Evolutionary conservation across 2,113 vertebrate genomes (phyloP).

Genomic region (Nothobranchius kuhntae): DNA sequence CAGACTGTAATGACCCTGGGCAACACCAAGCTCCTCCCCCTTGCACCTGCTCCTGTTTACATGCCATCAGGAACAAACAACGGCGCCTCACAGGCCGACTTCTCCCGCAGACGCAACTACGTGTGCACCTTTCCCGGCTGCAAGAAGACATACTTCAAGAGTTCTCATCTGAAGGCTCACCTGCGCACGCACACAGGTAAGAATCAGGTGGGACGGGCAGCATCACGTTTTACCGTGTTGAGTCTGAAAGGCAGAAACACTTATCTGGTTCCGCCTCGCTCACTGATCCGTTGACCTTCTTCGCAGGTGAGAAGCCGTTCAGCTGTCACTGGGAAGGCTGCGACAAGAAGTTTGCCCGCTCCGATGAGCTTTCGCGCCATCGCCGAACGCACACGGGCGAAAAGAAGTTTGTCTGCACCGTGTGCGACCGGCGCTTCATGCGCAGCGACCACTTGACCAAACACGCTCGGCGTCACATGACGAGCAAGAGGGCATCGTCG

Average conservation of each 20-base stretch:
- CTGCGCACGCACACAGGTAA: constrained; percentile 96
- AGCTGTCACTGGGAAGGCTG: constrained; percentile 96
- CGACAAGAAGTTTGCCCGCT: constrained; percentile 95
- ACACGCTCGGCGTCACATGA: constrained; percentile 90
- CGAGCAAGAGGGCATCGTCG: constrained; percentile 84
- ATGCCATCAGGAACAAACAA: constrained; percentile 76
- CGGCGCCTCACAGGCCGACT: constrained; percentile 82
- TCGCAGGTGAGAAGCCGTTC: constrained; percentile 95
- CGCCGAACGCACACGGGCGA: constrained; percentile 96
- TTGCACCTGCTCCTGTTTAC: constrained; percentile 91
- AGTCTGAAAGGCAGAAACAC: too few relatives aligned
- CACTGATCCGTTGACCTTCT: neutral
- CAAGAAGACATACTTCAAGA: constrained; percentile 99
- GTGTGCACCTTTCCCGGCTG: constrained; percentile 92
- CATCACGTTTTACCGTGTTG: too few relatives aligned
- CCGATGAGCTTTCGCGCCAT: constrained; percentile 95
- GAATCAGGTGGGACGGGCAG: constrained; percentile 14
- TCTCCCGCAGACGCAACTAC: constrained; percentile 92
- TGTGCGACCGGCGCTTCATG: constrained; percentile 97
- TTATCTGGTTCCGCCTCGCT: neutral
- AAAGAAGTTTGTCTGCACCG: constrained; percentile 92
- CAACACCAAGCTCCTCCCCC: constrained; percentile 89
- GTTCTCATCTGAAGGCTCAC: constrained; percentile 97
- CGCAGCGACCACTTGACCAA: constrained; percentile 97
- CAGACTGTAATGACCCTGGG: constrained; percentile 85